These are phyloP conservation scores for Tragelaphus scriptus DNA, from an alignment of 2,113 vertebrate genomes.

Conservation along the genomic window DNA sequence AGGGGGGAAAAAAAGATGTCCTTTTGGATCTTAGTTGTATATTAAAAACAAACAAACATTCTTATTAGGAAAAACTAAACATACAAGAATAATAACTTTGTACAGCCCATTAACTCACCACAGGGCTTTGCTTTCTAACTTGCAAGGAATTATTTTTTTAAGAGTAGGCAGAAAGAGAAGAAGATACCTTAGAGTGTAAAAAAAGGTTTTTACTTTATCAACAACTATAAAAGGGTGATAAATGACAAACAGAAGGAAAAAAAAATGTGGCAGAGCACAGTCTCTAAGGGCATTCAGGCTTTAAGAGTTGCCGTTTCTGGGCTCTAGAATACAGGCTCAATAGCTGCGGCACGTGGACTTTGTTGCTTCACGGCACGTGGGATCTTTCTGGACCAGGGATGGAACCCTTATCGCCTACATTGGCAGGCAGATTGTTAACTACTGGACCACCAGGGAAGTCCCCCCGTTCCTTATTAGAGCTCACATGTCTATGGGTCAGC, in stretches of 20 bases:
- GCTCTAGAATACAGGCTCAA: not conserved
- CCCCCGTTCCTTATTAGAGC: not conserved
- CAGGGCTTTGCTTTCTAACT: slow-evolving; percentile 30
- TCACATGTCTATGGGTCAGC: not conserved
- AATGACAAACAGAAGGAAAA: not conserved
- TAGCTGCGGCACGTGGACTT: not conserved
- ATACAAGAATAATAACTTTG: slow-evolving; percentile 22
- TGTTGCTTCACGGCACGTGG: not conserved
- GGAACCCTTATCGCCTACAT: not conserved
- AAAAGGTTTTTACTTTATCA: slow-evolving; percentile 34
- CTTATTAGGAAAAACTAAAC: slow-evolving; percentile 32
- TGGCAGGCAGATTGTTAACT: not conserved
- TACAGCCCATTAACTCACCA: not conserved
- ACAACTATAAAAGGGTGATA: slow-evolving; percentile 9
- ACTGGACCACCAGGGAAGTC: not conserved
- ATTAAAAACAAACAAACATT: slow-evolving; percentile 41
- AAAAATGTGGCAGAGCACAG: not conserved
- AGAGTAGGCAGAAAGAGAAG: not conserved
- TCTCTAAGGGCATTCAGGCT: not conserved
- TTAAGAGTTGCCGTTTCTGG: not conserved
- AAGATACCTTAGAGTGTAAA: not conserved
- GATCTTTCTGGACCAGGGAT: not conserved
- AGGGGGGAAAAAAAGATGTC: not conserved
- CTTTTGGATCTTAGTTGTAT: not conserved
- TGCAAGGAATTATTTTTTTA: slow-evolving; percentile 36